These are phyloP conservation scores for Campylomormyrus tamandua DNA, from an alignment of 2,113 vertebrate genomes.

Conservation along the genomic window DNA sequence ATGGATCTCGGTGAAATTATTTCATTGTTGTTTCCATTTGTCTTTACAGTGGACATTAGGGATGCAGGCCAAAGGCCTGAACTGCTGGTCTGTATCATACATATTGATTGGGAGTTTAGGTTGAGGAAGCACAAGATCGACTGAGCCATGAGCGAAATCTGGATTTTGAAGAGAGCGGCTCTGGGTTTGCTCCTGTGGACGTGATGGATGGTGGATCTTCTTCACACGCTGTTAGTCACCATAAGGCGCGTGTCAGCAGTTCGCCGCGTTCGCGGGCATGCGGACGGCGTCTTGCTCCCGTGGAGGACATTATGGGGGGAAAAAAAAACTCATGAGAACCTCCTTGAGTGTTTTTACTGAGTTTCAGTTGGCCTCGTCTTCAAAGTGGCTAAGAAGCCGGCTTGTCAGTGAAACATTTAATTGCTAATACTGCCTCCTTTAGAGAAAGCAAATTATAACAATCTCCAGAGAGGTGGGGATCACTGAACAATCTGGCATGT, in stretches of 20 bases:
- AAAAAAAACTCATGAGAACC: background rate
- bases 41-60: background rate
- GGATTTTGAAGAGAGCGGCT: background rate
- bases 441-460: background rate
- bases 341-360: background rate
- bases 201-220: constrained; percentile 3
- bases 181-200: background rate
- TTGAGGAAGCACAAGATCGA: background rate
- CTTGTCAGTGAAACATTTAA: background rate
- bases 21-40: background rate
- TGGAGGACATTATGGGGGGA: background rate
- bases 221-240: constrained; percentile 1
- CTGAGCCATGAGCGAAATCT: background rate
- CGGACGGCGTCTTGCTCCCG: background rate
- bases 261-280: background rate
- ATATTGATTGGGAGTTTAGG: background rate
- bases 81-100: background rate
- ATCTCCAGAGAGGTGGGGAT: background rate
- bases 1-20: background rate
- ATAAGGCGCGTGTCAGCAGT: background rate
- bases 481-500: background rate
- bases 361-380: background rate
- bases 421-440: background rate
- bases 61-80: background rate
- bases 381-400: background rate